Base-by-base conservation (phyloP, 2,888 invertebrate species). In the Muschampia plurimacula region DNA sequence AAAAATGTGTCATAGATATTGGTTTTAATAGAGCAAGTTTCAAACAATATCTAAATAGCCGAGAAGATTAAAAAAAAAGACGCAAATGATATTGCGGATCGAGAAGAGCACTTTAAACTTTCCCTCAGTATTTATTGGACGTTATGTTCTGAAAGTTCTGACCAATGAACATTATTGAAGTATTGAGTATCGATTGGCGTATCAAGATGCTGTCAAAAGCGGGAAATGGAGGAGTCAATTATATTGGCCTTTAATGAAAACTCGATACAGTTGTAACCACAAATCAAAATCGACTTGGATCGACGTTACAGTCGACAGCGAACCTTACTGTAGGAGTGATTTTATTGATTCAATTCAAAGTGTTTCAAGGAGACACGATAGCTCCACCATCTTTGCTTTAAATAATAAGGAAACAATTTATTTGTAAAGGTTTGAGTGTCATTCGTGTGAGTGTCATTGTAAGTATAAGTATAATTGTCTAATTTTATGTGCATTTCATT, bases 41-140 rank as follows among this genome's bases (percentile, higher is more conserved):
- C 22, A 13, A 69, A 69, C 52, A 41, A 70, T 63, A n/a, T n/a
- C n/a, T n/a, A 15, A 10, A 41, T n/a, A 67, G 15, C 28, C 39
- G 41, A 64, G 57, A 69, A 64, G 9, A 15, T 41, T 22, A 15
- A 22, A 59, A 32, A 49, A 70, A 65, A 64, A 46, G 66, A 13
- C 66, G 59, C 52, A 72, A 67, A 63, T 41, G 67, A 67, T 67
- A 52, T 60, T 60, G 49, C 15, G 15, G 64, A 62, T 44, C 44
- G 66, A n/a, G 52, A 67, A 67, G 44, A 63, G 72, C 72, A 67
- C 72, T 63, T 72, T 67, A 72, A 72, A 72, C 44, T 72, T 72
- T 41, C 57, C 22, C 57, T 36, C 67, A 36, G 44, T 72, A 67
- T 67, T 72, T 72, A 72, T 63, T 67, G 57, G 62, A 15, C 63